A percentile compares a stretch with the other conserved stretches of the same genome.
Conservation (phyloP, 2,888 invertebrate species). For the Ophion ventricosus region DNA sequence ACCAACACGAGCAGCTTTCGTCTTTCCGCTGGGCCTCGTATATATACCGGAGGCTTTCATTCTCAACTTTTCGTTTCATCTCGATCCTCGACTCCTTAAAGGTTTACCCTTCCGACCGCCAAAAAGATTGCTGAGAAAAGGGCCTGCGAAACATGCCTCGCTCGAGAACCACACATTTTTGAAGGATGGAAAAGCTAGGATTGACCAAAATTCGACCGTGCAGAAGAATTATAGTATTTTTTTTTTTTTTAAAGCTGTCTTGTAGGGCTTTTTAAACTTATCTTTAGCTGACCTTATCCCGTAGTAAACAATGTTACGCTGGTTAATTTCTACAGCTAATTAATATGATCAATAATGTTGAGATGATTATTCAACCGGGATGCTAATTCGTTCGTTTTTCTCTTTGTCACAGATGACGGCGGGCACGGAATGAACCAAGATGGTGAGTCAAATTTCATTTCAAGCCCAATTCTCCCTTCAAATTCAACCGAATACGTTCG, state of each 20-base stretch:
- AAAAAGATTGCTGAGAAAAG: background rate
- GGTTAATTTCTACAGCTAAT: background rate
- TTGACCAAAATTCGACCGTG: background rate
- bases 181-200: background rate
- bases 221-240: background rate
- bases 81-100: background rate
- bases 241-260: no score
- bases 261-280: no score
- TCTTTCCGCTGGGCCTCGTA: conserved; percentile 48
- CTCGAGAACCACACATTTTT: background rate
- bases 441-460: conserved; percentile 75
- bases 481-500: no score
- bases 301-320: background rate
- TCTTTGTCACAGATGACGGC: conserved; percentile 77
- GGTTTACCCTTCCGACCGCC: background rate
- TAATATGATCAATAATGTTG: background rate
- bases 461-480: background rate
- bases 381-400: conserved; percentile 64
- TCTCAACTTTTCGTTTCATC: background rate
- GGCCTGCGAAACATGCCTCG: background rate
- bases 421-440: conserved; percentile 82
- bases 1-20: conserved; percentile 71
- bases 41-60: conserved; percentile 15
- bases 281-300: background rate
- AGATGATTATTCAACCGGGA: background rate